These are phyloP conservation scores for Phataginus tetradactyla DNA, from an alignment of 2,797 vertebrate species.

Conservation along the genomic window DNA sequence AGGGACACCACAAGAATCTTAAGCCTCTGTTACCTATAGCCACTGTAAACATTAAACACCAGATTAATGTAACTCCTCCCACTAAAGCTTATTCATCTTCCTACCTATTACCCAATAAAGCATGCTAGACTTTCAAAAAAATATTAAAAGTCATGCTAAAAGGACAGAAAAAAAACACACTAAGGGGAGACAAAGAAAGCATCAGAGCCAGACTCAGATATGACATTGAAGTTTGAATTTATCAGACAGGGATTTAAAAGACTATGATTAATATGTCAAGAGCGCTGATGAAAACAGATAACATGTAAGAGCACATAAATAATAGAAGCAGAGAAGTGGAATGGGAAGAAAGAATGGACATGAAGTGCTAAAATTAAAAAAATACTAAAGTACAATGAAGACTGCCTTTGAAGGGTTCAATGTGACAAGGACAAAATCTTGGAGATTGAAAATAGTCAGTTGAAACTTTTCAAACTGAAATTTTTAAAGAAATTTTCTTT, in stretches of 20 bases:
- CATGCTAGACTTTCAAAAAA: not conserved
- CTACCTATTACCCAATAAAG: not conserved
- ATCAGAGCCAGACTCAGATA: not conserved
- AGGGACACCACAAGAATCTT: not conserved
- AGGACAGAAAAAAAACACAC: not conserved
- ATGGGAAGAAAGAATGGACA: not conserved
- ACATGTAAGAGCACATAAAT: not conserved
- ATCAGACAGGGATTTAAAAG: not conserved
- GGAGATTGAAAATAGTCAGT: not conserved
- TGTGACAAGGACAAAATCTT: not conserved
- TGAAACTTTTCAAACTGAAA: not conserved
- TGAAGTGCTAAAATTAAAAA: not conserved
- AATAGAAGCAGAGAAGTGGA: not conserved
- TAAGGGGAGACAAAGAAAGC: not conserved
- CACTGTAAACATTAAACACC: not conserved
- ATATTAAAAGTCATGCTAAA: not conserved
- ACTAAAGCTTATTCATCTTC: not conserved
- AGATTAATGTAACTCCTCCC: not conserved
- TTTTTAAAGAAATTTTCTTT: not conserved
- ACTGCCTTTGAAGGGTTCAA: not conserved
- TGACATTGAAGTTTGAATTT: not conserved
- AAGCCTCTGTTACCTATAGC: not conserved
- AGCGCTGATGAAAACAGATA: too few relatives aligned
- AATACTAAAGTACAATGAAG: not conserved
- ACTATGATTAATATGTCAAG: not conserved